These are phyloP conservation scores for Aphis craccivora DNA, from an alignment of 1,140 invertebrate genomes.

Conservation along the genomic window DNA sequence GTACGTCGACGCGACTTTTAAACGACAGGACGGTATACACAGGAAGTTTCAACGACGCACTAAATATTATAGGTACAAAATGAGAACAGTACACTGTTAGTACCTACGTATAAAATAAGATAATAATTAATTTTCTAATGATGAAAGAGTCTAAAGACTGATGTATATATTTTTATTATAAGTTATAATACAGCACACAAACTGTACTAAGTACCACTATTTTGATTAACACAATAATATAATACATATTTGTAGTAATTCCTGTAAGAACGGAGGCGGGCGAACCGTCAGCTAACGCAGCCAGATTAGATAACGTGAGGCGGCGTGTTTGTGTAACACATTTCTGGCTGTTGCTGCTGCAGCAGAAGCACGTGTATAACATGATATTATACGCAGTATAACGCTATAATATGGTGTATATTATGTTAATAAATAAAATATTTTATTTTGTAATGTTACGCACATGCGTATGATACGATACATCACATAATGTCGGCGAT, in stretches of 20 bases:
- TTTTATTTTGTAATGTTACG: background rate
- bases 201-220: background rate
- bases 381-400: constrained; percentile 3
- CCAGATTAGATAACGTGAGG: background rate
- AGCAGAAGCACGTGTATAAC: background rate
- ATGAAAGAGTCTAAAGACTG: background rate
- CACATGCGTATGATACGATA: background rate
- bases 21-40: background rate
- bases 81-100: background rate
- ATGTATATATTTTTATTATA: background rate
- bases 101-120: background rate
- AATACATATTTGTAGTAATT: constrained; percentile 14
- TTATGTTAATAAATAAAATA: background rate
- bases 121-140: background rate
- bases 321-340: constrained; percentile 18
- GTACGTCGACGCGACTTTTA: too few species aligned
- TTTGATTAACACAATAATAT: background rate
- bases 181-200: background rate
- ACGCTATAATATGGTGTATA: background rate
- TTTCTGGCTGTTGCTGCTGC: background rate
- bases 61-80: background rate
- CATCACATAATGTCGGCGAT: background rate
- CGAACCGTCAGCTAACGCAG: background rate
- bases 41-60: background rate
- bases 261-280: background rate